Conservation (phyloP, 2,888 invertebrate genomes). For the Drosophila fungiperda region DNA sequence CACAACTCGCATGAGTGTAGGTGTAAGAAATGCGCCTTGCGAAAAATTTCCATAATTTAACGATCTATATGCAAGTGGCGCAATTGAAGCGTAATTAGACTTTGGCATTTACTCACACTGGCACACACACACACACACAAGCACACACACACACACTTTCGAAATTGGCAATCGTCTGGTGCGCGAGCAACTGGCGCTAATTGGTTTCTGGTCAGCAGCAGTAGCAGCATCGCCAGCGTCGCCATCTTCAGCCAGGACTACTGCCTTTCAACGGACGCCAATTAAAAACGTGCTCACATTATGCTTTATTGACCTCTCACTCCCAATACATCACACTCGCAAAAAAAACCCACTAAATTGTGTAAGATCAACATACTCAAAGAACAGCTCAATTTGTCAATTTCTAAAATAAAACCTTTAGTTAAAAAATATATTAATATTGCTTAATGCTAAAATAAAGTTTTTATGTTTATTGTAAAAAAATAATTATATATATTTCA, state of each 20-base stretch:
- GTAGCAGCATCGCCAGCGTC: slow-evolving; percentile 13
- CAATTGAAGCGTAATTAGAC: slow-evolving; percentile 85
- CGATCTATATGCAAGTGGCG: slow-evolving; percentile 85
- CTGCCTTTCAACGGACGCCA: slow-evolving; percentile 72
- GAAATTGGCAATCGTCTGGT: slow-evolving; percentile 63
- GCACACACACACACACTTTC: slow-evolving; percentile 21
- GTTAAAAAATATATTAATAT: background rate
- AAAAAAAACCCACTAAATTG: background rate
- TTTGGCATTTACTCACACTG: slow-evolving; percentile 62
- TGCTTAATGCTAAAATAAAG: background rate
- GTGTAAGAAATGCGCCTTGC: slow-evolving; percentile 73
- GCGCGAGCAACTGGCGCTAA: slow-evolving; percentile 71
- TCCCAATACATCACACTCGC: background rate
- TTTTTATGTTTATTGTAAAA: background rate
- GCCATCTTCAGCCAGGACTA: slow-evolving; percentile 38
- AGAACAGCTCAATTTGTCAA: background rate
- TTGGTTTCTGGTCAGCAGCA: slow-evolving; percentile 75
- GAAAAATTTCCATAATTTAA: slow-evolving; percentile 85
- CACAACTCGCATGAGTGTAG: slow-evolving; percentile 17
- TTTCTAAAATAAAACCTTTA: background rate
- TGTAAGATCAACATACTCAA: background rate
- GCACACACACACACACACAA: slow-evolving; percentile 3
- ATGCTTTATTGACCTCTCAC: slow-evolving; percentile 77
- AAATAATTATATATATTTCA: too few species aligned
- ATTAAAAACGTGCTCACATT: slow-evolving; percentile 82